Conservation (phyloP, 2,113 vertebrate species). For the Butorides virescens region DNA sequence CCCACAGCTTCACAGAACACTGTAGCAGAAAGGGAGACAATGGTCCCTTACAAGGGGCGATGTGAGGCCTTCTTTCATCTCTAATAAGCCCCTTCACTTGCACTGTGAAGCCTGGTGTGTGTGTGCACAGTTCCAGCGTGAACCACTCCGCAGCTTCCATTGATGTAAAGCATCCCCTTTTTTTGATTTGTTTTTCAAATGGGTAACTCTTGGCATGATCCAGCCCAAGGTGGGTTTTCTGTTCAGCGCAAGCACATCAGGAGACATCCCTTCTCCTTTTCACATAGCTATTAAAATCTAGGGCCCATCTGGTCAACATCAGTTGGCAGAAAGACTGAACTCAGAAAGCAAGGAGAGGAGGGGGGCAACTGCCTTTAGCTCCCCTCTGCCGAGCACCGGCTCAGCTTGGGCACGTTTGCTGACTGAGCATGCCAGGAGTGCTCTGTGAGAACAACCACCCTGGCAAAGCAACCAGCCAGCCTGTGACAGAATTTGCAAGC, state of each 20-base stretch:
- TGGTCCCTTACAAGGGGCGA: constrained; percentile 72
- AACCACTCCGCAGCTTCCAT: constrained; percentile 60
- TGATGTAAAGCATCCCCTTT: constrained; percentile 55
- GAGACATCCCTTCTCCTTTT: constrained; percentile 47
- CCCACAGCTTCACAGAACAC: constrained; percentile 80
- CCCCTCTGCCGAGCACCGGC: background rate
- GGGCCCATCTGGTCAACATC: background rate
- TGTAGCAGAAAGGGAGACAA: constrained; percentile 77
- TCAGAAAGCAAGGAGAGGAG: background rate
- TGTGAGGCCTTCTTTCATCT: constrained; percentile 78
- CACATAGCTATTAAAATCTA: background rate
- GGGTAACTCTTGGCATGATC: constrained; percentile 16
- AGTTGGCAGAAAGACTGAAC: background rate
- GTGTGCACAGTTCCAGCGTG: constrained; percentile 56
- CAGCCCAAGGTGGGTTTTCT: constrained; percentile 59
- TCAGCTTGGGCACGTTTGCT: background rate
- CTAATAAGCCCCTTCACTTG: constrained; percentile 77
- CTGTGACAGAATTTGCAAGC: background rate
- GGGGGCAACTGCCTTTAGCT: background rate
- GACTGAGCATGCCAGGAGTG: background rate
- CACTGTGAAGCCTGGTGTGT: constrained; percentile 59
- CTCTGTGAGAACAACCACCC: background rate
- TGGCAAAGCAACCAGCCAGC: background rate
- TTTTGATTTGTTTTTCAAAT: constrained; percentile 57
- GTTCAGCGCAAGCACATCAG: constrained; percentile 24